Base-by-base conservation (phyloP, 2,888 invertebrate species). In the Zeuzera pyrina region DNA sequence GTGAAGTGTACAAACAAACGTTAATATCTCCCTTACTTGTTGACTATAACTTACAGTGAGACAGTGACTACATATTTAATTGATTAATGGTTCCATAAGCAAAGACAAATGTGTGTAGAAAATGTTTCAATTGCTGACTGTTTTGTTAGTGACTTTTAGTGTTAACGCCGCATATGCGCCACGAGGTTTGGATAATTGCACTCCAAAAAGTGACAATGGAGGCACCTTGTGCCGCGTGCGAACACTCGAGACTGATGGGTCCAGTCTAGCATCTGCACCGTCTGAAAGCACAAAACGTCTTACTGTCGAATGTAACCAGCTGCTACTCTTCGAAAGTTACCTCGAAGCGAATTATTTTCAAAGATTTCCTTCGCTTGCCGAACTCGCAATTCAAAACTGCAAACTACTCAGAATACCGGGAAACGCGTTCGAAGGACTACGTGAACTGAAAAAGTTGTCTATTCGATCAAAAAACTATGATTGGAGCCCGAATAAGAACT, bases 381-480 rank as follows among this genome's bases (percentile, higher is more conserved):
- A 92, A 58, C 81, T 95, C 49, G 85, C 86, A 45, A 76, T 95
- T 44, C 88, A 88, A 45, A 89, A 90, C 52, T 95, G 94, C 76
- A 95, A 95, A 74, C 79, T 95, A 44, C 84, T 92, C 39, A 87
- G 89, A 40, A 78, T 95, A 59, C 91, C 92, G 15, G 86, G 89
- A 19, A 90, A 90, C 50, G 87, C 92, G 15, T 94, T 97, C 66
- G 89, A 91, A 54, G 93, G 94, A 12, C 85, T 96, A 40, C 86
- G 88, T 45, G 91, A 92, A 52, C 85, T 97, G 41, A 92, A 92
- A 72, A 89, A 89, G 55, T 86, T 97, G 38, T 87, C 89, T 29
- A 84, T 97, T 37, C 89, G 91, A 58, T 92, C 94, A 23, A 88
- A 88, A 68, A 95, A 95, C 73, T 85, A 88, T 33, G 89, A 92